Conservation (phyloP, 2,797 vertebrate species). For the Argyrosomus regius region DNA sequence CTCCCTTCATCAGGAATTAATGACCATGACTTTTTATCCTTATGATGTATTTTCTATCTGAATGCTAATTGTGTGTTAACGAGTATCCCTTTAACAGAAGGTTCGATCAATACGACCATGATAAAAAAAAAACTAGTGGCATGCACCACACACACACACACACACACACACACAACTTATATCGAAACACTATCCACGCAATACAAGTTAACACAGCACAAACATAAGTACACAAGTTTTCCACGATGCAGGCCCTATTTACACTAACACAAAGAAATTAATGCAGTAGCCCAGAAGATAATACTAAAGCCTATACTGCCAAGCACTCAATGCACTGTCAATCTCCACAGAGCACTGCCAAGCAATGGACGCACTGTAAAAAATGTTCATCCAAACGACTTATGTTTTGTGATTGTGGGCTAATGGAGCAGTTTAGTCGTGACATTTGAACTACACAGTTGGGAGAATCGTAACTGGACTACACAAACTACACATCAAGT, state of each 20-base stretch:
- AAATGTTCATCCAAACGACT: constrained; percentile 53
- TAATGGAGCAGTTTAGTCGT: constrained; percentile 64
- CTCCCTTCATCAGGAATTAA: constrained; percentile 87
- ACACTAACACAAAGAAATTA: constrained; percentile 46
- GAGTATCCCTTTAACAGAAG: constrained; percentile 89
- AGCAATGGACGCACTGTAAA: constrained; percentile 72
- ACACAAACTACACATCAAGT: constrained; percentile 41
- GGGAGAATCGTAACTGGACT: constrained; percentile 43
- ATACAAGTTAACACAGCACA: constrained; percentile 65
- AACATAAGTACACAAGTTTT: constrained; percentile 52
- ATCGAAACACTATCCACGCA: constrained; percentile 31
- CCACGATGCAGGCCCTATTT: constrained; percentile 57
- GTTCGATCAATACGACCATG: constrained; percentile 82
- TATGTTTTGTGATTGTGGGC: constrained; percentile 46
- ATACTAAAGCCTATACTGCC: constrained; percentile 81
- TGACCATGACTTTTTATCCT: constrained; percentile 88
- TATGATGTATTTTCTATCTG: constrained; percentile 87
- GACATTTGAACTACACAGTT: constrained; percentile 57
- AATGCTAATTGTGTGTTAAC: constrained; percentile 87
- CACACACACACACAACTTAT: constrained; percentile 31
- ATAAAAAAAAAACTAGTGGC: constrained; percentile 74
- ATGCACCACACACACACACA: constrained; percentile 66
- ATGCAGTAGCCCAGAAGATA: constrained; percentile 69
- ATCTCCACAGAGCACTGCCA: constrained; percentile 80
- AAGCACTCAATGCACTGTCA: constrained; percentile 81